Base-by-base conservation (phyloP, 2,797 vertebrate genomes). In the Pipistrellus nathusii region DNA sequence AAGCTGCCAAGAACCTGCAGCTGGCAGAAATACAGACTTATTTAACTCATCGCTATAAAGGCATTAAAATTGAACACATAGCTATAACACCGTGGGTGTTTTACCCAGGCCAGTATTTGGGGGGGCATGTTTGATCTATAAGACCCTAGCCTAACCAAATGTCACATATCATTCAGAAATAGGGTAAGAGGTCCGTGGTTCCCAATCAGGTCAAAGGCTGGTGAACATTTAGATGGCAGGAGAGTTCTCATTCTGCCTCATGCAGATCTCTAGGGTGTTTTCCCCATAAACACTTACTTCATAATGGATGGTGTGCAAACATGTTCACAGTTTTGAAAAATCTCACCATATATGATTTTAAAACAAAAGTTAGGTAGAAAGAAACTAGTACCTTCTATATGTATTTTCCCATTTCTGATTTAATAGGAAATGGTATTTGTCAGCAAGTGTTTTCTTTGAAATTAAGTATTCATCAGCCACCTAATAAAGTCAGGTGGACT, bases 1-100 rank as follows among this genome's bases (percentile, higher is more conserved):
- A 97, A 91, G 38, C 20, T 92, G 76, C 91, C 94, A 96, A 96
- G 59, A 97, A 97, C 95, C 91, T 97, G 53, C 64, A 95, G 80
- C 94, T 85, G 89, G 46, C 48, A 91, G 73, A 96, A 90, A 95
- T 53, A 23, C 32, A 92, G 91, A 85, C 41, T 80, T 57, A 90
- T 80, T 97, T 95, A 94, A 94, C n/a, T 96, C 93, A 76, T 96
- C 59, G 90, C 32, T 95, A 84, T 82, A 96, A 96, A 96, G 90
- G 27, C 71, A 89, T 73, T 89, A 51, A 86, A 90, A 66, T 96
- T 72, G 75, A 88, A 85, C 38, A 92, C 12, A 41, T 21, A 89
- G 10, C n/a, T 97, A 44, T 94, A 94, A 88, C 20, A 95, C 91
- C 62, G 73, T 96, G n/a, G 48, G 94, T 46, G 78, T 94, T 97